Base-by-base conservation (phyloP, 1,140 invertebrate species). In the Camponotus floridanus region DNA sequence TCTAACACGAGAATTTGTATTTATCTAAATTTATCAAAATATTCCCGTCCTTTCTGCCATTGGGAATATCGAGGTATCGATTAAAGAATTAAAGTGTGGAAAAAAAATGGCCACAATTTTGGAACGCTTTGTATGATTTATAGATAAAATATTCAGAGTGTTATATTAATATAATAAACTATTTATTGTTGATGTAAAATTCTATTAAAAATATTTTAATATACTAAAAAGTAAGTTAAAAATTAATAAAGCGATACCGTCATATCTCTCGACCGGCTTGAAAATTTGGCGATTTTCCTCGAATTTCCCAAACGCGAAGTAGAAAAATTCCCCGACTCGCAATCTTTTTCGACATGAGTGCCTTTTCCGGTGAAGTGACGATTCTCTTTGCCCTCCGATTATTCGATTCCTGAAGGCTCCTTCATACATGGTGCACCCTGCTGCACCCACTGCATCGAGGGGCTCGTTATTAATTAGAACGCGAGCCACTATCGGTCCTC, bases 381-480 rank as follows among this genome's bases (percentile, higher is more conserved):
- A 79, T 26, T 26, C 51, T 67, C 74, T 67, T 85, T 48, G 31
- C 36, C 36, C 62, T 57, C 59, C 61, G 62, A 83, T 83, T 67
- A 85, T 39, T 67, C 62, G 21, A 65, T 67, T 59, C 21, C 59
- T 55, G 62, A n/a, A 59, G 42, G 48, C 83, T 78, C 42, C 78
- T 67, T 79, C 73, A 57, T 48, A 81, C 45, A 80, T 45, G 64
- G 79, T 33, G 55, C 79, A 74, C 55, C 26, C 55, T 21, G 79
- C 67, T 73, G 74, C 48, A 71, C 68, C 48, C 39, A 36, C 18
- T 73, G 68, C 79, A 74, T 74, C 55, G 68, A 83, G 79, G 39
- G 80, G 88, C 67, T 84, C 68, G 86, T 87, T 92, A 90, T 91
- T 92, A 92, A 92, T 90, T 90, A 92, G 87, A 88, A 76, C 83